Evolutionary conservation across 2,797 vertebrate genomes (phyloP).

Genomic region (Serranus cabrilla): DNA sequence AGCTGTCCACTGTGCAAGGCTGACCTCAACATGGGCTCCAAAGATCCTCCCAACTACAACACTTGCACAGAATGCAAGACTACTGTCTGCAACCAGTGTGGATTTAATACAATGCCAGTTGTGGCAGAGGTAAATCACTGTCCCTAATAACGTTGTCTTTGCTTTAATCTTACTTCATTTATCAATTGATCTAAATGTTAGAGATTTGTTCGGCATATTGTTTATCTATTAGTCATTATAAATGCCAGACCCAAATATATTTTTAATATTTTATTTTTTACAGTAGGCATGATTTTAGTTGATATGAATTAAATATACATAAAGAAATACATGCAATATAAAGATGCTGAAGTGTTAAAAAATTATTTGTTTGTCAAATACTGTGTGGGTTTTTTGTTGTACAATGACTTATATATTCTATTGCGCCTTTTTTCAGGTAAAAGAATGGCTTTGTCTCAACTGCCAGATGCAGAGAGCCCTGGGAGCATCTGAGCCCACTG

Average conservation of each 20-base stretch:
- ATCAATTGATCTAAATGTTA: background rate
- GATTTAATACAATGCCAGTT: conserved; percentile 93
- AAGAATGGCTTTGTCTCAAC: conserved; percentile 97
- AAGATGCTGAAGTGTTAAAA: background rate
- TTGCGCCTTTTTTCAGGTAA: conserved; percentile 81
- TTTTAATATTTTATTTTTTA: background rate
- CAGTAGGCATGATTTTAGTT: background rate
- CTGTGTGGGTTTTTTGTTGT: background rate
- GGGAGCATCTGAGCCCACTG: conserved; percentile 80
- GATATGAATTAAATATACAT: background rate
- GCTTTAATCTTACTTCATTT: background rate
- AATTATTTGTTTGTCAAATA: background rate
- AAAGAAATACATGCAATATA: background rate
- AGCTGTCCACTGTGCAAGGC: conserved; percentile 93
- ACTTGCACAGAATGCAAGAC: conserved; percentile 94
- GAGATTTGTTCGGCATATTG: background rate
- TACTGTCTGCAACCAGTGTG: conserved; percentile 94
- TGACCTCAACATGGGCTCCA: conserved; percentile 86
- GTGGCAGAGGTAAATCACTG: conserved; percentile 78
- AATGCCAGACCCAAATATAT: background rate
- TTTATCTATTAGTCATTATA: background rate
- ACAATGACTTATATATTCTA: background rate
- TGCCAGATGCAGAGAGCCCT: conserved; percentile 95
- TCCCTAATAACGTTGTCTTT: background rate
- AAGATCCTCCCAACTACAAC: conserved; percentile 90